These are phyloP conservation scores for Raphicerus campestris DNA, from an alignment of 2,113 vertebrate genomes.

Conservation along the genomic window DNA sequence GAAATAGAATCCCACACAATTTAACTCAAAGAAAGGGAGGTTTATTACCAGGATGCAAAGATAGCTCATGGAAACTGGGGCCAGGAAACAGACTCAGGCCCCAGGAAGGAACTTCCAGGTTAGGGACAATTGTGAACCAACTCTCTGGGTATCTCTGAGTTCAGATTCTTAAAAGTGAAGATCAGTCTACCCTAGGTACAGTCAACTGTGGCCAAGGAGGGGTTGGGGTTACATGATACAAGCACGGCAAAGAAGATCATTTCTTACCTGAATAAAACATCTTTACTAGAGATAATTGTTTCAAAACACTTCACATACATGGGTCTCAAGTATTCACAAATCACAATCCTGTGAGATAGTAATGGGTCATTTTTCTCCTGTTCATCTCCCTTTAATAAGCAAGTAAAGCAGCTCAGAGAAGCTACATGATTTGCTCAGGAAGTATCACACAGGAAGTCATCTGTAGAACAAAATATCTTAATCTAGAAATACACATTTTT, in stretches of 20 bases:
- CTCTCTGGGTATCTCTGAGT: not conserved
- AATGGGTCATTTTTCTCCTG: not conserved
- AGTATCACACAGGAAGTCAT: not conserved
- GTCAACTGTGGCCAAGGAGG: not conserved
- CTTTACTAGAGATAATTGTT: not conserved
- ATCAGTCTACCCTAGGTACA: not conserved
- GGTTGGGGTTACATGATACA: not conserved
- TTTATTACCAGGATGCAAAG: not conserved
- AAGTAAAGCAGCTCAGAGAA: not conserved
- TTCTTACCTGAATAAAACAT: not conserved
- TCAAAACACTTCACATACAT: not conserved
- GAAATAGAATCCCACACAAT: not conserved
- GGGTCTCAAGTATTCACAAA: not conserved
- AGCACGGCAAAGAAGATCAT: not conserved
- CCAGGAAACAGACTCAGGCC: not conserved
- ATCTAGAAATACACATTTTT: not conserved
- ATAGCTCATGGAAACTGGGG: not conserved
- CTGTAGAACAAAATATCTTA: not conserved
- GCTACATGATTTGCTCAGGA: not conserved
- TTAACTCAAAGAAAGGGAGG: not conserved
- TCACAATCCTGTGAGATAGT: not conserved
- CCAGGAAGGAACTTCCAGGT: not conserved
- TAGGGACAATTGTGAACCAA: not conserved
- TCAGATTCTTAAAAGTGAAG: constrained; percentile 14
- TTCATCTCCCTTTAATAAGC: not conserved